Base-by-base conservation (phyloP, 2,797 vertebrate genomes). In the Sebastolobus alascanus region DNA sequence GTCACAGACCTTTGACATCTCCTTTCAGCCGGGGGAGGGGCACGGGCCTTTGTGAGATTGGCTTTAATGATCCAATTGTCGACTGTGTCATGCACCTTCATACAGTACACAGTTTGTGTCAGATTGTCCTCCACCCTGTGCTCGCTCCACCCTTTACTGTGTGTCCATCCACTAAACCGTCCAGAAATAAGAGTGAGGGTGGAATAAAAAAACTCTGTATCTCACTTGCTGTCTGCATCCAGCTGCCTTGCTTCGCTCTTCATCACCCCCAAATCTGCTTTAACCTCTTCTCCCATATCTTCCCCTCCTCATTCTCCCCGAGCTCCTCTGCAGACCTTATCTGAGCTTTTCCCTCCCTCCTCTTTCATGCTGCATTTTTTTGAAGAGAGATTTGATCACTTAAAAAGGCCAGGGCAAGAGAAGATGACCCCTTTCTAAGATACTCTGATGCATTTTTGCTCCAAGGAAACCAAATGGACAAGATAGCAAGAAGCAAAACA, bases 1-100 rank as follows among this genome's bases (percentile, higher is more conserved):
- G 96, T 96, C 95, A 90, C 80, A 87, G 95, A 95, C 95, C 95
- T 95, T 94, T 96, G 95, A 95, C 95, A 94, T 95, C 93, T 94
- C 84, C 87, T 92, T 95, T 94, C 89, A 90, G 84, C 60, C 6
- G 91, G 95, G 94, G 95, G 93, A 93, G 79, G 94, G 92, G 78
- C 72, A 16, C 31, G 9, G 87, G 87, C 90, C 93, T 95, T 95
- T 94, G 93, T 95, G 88, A 90, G 90, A 93, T 90, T 89, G 90
- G 89, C 93, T 95, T 93, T 93, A 95, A 94, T 92, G 93, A 95
- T 95, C 93, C 92, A 92, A 92, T 94, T 95, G 93, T 92, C 79
- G 66, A 90, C 81, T 86, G 77, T 89, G 88, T 91, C 88, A 87
- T 88, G 92, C 81, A 69, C 88, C 77, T 79, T 81, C 76, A 91